Base-by-base conservation (phyloP, 2,797 vertebrate genomes). In the Anniella stebbinsi region DNA sequence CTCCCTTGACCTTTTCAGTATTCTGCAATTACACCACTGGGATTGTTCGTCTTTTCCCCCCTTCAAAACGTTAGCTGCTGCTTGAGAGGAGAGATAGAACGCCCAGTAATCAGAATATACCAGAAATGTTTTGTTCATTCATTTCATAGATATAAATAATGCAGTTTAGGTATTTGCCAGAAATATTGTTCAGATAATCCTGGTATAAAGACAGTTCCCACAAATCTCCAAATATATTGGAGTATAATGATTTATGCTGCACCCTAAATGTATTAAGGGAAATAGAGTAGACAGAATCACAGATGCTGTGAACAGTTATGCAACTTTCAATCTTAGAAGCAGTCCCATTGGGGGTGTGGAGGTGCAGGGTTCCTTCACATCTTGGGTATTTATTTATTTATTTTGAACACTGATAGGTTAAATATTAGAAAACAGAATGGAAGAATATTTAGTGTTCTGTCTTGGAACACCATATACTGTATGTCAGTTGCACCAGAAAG, bases 1-100 rank as follows among this genome's bases (percentile, higher is more conserved):
- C 87, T 69, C 76, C 86, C 21, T 88, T 95, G 95, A 96, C 96
- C 95, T 95, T 96, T 96, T 95, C 93, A 95, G 87, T 91, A 94
- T 95, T 93, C 93, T 94, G 88, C 91, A 95, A 94, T 93, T 93
- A 93, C 86, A 92, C 87, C 87, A 88, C 89, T 88, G 94, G 92
- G 93, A 84, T 93, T 83, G 89, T 93, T 92, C 90, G 66, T 91
- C 88, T 88, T 86, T 90, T 23, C 86, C 90, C 54, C 15, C 33
- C 33, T 80, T 67, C 91, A 89, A 91, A 92, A 91, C 48, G 17
- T 93, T 90, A 88, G 84, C 90, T 81, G 41, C 69, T 38, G 41
- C 57, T 88, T 91, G 80, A 84, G 87, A 36, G 76, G 92, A 91
- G 86, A 87, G 90, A 92, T 73, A 87, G 89, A 89, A 80, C 10